Conservation (phyloP, 2,888 invertebrate genomes). For the Chrysolina oricalcia region DNA sequence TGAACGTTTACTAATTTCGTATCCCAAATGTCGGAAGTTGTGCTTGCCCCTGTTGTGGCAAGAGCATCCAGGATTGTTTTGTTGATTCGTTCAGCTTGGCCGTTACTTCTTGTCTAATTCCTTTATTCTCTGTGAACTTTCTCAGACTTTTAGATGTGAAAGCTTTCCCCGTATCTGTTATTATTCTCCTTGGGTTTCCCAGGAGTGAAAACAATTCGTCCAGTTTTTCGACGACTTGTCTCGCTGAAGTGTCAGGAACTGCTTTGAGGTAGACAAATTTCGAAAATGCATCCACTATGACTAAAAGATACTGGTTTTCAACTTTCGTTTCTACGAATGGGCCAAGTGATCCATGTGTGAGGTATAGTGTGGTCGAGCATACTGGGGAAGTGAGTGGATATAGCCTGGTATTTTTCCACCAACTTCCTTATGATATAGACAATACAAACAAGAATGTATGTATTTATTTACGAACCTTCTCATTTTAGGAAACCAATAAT, state of each 20-base stretch:
- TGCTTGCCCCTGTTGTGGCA: conserved; percentile 43
- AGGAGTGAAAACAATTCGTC: conserved; percentile 32
- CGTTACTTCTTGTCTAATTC: conserved; percentile 63
- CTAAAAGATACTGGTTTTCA: conserved; percentile 24
- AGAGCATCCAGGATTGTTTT: conserved; percentile 51
- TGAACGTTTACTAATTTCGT: conserved; percentile 48
- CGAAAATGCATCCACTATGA: conserved; percentile 42
- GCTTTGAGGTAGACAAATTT: conserved; percentile 19
- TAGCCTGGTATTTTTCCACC: conserved; percentile 25
- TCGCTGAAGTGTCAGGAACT: conserved; percentile 27
- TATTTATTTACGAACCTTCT: conserved; percentile 41
- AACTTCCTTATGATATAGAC: conserved; percentile 32
- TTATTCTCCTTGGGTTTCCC: conserved; percentile 43
- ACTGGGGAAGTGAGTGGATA: conserved; percentile 24
- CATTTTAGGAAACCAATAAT: conserved; percentile 44
- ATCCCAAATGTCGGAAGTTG: conserved; percentile 52
- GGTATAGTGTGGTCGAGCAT: conserved; percentile 34
- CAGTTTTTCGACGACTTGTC: conserved; percentile 31
- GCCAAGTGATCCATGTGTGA: conserved; percentile 39
- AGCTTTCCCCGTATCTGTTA: conserved; percentile 38
- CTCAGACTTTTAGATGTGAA: conserved; percentile 56
- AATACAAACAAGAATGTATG: conserved; percentile 33
- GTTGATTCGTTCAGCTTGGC: conserved; percentile 61
- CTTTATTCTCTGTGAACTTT: conserved; percentile 59
- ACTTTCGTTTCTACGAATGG: conserved; percentile 20